Evolutionary conservation across 2,888 invertebrate species (phyloP), one percentile per base, ranked within the genome.

Genomic region (Rugalucina vietnamica): DNA sequence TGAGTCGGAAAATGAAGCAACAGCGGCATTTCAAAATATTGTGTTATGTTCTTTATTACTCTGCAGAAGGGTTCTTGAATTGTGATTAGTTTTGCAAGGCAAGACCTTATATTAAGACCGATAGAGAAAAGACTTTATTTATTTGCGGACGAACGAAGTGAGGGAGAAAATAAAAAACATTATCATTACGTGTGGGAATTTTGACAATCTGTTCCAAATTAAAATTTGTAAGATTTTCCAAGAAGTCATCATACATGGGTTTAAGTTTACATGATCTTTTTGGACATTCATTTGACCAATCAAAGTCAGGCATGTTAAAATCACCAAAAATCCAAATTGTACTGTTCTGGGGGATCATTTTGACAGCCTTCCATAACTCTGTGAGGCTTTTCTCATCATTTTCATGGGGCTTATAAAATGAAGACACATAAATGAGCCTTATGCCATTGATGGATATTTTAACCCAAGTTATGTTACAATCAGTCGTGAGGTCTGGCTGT

Each of bases 371-470:
- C 75, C 75, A 57, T 27, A 75, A 29, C 37, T 57, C 37, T 8
- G 36, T 36, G 14, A 57, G 39, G 14, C 37, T 24, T 27, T 57
- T 24, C 18, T 54, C 12, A 37, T 73, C 79, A 39, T 43, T 57
- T 80, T 80, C 80, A 50, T 80, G 65, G 14, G 80, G 75, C n/a
- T 69, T 80, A 36, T 77, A 71, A 60, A 60, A 37, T 4, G 43
- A 50, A 1, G 65, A 32, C 1, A 74, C 34, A 69, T 27, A 74
- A 24, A 80, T 74, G 24, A 49, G 32, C 12, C 27, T 43, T 8
- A 65, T 3, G 1, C 70, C 80, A 12, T 65, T 65, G n/a, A n/a
- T n/a, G n/a, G n/a, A n/a, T n/a, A n/a, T n/a, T n/a, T n/a, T n/a
- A n/a, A n/a, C n/a, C n/a, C n/a, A n/a, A n/a, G n/a, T n/a, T n/a